Evolutionary conservation across 1,140 invertebrate species (phyloP).

Genomic region (Colletes latitarsis): DNA sequence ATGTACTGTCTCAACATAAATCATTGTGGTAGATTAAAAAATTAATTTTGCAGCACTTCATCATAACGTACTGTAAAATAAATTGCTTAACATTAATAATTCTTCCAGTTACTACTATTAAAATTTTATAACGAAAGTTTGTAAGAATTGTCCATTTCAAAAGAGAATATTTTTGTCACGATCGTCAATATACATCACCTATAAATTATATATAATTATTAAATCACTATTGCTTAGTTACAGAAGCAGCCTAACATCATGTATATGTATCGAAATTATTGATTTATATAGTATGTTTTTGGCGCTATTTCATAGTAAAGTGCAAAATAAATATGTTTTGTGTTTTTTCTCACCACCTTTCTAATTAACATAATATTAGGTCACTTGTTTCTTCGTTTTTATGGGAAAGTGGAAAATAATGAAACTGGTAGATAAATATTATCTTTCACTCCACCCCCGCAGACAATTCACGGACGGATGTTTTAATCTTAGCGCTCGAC

Average conservation of each 20-base stretch:
- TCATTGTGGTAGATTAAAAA: conserved; percentile 15
- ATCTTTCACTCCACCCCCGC: conserved; percentile 40
- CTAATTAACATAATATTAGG: not conserved
- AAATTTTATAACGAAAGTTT: conserved; percentile 3
- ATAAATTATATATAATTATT: conserved; percentile 18
- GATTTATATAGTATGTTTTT: conserved; percentile 34
- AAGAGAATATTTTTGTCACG: conserved; percentile 24
- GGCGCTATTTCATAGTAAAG: conserved; percentile 41
- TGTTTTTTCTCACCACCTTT: conserved; percentile 2
- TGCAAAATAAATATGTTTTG: conserved; percentile 12
- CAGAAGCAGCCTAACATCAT: conserved; percentile 13
- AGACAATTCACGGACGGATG: conserved; percentile 23
- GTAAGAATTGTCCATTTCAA: conserved; percentile 13
- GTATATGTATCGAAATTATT: conserved; percentile 16
- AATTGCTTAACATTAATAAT: not conserved
- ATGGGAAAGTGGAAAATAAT: conserved; percentile 1
- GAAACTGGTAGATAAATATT: conserved; percentile 47
- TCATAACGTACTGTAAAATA: not conserved
- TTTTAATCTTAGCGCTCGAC: conserved; percentile 22
- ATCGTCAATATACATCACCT: not conserved
- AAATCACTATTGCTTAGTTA: conserved; percentile 15
- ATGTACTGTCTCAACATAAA: conserved; percentile 9
- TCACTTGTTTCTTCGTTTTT: not conserved
- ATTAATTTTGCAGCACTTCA: not conserved
- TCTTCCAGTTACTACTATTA: not conserved